phyloP scores from a whole-genome alignment of 2,113 vertebrate species.

The Zingel zingel region DNA sequence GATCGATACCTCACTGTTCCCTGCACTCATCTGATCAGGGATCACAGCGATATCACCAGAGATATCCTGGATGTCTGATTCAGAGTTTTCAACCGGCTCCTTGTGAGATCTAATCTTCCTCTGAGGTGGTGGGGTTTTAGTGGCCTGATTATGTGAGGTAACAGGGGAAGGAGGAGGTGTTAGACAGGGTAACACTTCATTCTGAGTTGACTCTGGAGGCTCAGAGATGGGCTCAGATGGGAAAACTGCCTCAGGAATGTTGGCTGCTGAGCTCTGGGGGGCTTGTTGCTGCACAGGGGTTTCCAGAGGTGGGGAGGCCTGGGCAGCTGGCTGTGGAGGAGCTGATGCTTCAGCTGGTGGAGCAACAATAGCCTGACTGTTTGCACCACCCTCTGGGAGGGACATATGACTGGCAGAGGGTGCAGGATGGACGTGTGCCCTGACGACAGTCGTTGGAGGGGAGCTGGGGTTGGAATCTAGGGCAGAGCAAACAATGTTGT shows the following conservation, averaged over 20 bases:
- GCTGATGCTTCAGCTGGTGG: slow-evolving; percentile 12
- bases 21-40: not conserved
- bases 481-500: slow-evolving; percentile 29
- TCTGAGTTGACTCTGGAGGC: slow-evolving; percentile 6
- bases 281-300: slow-evolving; percentile 1
- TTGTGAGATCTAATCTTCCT: not conserved
- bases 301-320: slow-evolving; percentile 7
- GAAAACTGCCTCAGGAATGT: not conserved
- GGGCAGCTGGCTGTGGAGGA: slow-evolving; percentile 31
- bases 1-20: not conserved
- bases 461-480: slow-evolving; percentile 56
- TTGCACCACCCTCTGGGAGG: slow-evolving; percentile 33
- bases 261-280: slow-evolving; percentile 15
- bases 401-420: slow-evolving; percentile 52
- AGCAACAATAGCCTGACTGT: slow-evolving; percentile 17
- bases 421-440: slow-evolving; percentile 69
- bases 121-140: not conserved
- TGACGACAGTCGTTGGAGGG: slow-evolving; percentile 52
- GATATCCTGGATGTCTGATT: slow-evolving; percentile 45
- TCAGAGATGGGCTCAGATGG: slow-evolving; percentile 47
- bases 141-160: not conserved
- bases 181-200: slow-evolving; percentile 24
- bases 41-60: not conserved
- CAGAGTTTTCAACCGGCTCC: slow-evolving; percentile 70
- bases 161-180: slow-evolving; percentile 63